Percentiles rank a stretch among this genome's conserved stretches.
These are phyloP conservation scores for Callocephalon fimbriatum DNA, from an alignment of 2,113 vertebrate species.

Conservation along the genomic window DNA sequence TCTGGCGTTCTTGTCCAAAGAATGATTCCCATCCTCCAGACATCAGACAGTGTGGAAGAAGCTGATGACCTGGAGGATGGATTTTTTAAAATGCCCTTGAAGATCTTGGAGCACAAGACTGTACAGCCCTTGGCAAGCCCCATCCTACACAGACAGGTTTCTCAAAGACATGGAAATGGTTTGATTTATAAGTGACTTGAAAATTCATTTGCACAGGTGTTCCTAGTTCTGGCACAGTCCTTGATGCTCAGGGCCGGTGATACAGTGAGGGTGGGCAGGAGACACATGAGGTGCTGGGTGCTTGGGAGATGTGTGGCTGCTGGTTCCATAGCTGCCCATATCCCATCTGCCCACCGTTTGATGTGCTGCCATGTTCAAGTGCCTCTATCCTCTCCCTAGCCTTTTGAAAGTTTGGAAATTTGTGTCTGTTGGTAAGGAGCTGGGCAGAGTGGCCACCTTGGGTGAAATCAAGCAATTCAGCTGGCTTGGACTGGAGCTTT, in stretches of 20 bases:
- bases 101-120: not conserved
- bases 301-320: not conserved
- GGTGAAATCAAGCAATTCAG: not conserved
- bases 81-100: not conserved
- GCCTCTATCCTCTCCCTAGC: not conserved
- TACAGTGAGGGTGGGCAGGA: too few species aligned
- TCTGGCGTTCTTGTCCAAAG: fast-evolving
- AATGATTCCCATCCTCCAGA: not conserved
- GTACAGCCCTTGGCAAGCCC: not conserved
- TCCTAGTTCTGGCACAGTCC: fast-evolving
- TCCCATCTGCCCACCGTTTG: fast-evolving
- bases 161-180: not conserved
- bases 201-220: fast-evolving
- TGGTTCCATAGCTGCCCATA: not conserved
- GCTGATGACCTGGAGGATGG: not conserved
- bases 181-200: not conserved
- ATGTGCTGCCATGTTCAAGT: fast-evolving
- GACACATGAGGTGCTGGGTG: not conserved
- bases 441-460: fast-evolving
- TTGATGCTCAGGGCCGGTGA: fast-evolving
- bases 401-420: not conserved
- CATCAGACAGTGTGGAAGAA: not conserved
- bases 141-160: fast-evolving
- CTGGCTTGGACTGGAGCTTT: not conserved
- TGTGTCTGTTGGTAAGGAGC: fast-evolving